Base-by-base conservation (phyloP, 2,797 vertebrate genomes). In the Nannoperca australis region DNA sequence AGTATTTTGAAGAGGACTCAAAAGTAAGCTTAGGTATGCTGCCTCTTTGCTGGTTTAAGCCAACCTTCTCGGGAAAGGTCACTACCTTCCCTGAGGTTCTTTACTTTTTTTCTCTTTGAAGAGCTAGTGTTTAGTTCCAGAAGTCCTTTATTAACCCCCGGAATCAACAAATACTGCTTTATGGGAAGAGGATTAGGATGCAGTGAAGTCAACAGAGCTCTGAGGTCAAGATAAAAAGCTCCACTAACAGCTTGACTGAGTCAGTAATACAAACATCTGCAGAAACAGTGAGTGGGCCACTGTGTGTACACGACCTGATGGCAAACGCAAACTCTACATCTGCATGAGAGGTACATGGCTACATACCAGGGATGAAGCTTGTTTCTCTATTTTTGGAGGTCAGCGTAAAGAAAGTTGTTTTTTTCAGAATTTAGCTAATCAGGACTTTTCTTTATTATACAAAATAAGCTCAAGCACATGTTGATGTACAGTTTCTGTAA, bases 141-240 rank as follows among this genome's bases (percentile, higher is more conserved):
- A 86, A 88, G 86, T 90, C 78, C 73, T 88, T 78, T 89, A 85
- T 81, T 93, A 89, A 88, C 76, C 50, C 50, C 73, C 22, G 5
- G 83, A 81, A 89, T 91, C 87, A 92, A 93, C 90, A 91, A 91
- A 85, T 87, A 82, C 61, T 53, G 83, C 85, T 90, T 93, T 85
- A 89, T 92, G 82, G 70, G 85, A 89, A 85, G 83, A 83, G 83
- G 84, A 91, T 89, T 84, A 90, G 86, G 91, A 91, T 88, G 81
- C 76, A 70, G 60, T 59, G 65, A 84, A 71, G 79, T 85, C 80
- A 83, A 85, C 85, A 88, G 58, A 85, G 79, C 82, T 88, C 68
- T 78, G 59, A 78, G 87, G 84, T 87, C 82, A 88, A 87, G 75
- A 88, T 88, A 79, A 89, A 91, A 92, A 84, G 76, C 68, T 73